Evolutionary conservation across 2,888 invertebrate species (phyloP).

Genomic region (Melanchra persicariae): DNA sequence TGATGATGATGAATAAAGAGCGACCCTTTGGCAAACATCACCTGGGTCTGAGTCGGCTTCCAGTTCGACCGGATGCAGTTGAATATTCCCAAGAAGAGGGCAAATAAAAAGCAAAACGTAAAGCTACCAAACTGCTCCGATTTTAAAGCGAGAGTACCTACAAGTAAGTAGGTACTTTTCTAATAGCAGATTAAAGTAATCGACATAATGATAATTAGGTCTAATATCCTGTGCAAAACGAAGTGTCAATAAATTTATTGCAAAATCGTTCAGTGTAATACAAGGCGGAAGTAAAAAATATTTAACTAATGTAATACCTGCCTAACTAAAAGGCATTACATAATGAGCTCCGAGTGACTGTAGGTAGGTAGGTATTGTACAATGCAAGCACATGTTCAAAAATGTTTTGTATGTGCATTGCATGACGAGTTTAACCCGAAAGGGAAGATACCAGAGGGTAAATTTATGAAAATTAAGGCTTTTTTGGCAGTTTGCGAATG

Average conservation of each 20-base stretch:
- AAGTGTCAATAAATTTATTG: constrained; percentile 36
- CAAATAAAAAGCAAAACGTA: not conserved
- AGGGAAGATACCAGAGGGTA: no score
- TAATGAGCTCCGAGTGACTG: constrained; percentile 22
- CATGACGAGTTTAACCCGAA: not conserved
- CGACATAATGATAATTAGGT: constrained; percentile 14
- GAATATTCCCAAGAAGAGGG: not conserved
- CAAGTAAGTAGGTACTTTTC: not conserved
- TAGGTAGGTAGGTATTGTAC: not conserved
- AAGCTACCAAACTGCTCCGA: no score
- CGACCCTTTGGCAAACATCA: no score
- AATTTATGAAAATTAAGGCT: no score
- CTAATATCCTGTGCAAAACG: constrained; percentile 23
- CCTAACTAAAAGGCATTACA: constrained; percentile 38
- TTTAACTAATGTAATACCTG: constrained; percentile 51
- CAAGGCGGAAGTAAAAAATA: constrained; percentile 55
- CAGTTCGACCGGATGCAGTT: not conserved
- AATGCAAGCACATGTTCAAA: constrained; percentile 7
- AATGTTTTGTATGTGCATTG: not conserved
- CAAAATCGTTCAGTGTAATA: constrained; percentile 43
- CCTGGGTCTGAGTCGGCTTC: no score
- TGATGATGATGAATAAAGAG: no score
- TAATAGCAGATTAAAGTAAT: constrained; percentile 15
- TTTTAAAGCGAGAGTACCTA: no score
- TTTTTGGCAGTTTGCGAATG: no score